Evolutionary conservation across 2,888 invertebrate genomes (phyloP), one percentile per base, ranked within the genome.

Genomic region (Trissolcus japonicus): DNA sequence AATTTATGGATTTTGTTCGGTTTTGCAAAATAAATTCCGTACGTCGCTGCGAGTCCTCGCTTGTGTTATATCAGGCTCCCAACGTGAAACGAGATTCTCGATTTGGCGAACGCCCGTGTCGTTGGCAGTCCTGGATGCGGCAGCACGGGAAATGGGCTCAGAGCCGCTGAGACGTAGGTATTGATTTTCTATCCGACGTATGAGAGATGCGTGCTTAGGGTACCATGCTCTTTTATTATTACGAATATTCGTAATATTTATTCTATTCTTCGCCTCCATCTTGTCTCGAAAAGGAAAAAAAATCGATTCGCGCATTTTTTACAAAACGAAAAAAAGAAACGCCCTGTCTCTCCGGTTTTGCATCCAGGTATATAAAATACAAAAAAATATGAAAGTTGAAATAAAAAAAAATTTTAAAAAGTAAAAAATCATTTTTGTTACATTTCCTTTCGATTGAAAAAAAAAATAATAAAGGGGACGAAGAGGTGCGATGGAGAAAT

Each of bases 111-210:
- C 80, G 80, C 81, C 67, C 60, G 69, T 73, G 76, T 74, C 76
- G 83, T 82, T 83, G 84, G 83, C 82, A 82, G 82, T 80, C 79
- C 82, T 83, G 82, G 79, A 83, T 78, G 81, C 82, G 80, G 83
- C 79, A 81, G 83, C 81, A 83, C 81, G 83, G 85, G 83, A 84
- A 85, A 85, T 84, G 82, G 85, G 84, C 79, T 84, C 82, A 82
- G 83, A 83, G 83, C 82, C 82, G 81, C 81, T 83, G 85, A 84
- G 84, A 83, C 82, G 77, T 69, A 50, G 83, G 83, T 87, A 87
- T 87, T 87, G 87, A 87, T 87, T 86, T 86, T 86, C 85, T 86
- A 86, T 85, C 84, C 84, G 84, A 84, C 83, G 85, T 85, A 85
- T 85, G 85, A 86, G 85, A 85, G 85, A 86, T 86, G 86, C 84